A percentile compares a stretch with the other conserved stretches of the same genome.
These are phyloP conservation scores for Sicus ferrugineus DNA, from an alignment of 2,888 invertebrate genomes.

Conservation along the genomic window DNA sequence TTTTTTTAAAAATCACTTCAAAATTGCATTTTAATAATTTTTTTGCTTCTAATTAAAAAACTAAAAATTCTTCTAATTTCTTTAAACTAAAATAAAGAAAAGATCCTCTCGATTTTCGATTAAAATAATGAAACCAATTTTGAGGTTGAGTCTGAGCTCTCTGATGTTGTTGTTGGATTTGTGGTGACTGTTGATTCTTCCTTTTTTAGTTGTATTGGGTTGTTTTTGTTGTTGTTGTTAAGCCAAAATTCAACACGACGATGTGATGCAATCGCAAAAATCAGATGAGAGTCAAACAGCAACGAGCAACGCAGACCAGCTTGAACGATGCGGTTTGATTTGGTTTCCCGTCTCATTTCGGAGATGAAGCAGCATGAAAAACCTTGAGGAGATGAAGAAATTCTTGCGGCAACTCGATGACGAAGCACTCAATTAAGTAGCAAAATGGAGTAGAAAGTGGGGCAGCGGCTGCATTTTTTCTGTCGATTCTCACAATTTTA, in stretches of 20 bases:
- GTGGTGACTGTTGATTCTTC: too few relatives aligned
- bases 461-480: too few relatives aligned
- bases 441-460: neutral
- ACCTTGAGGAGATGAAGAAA: neutral
- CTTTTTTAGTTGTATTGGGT: neutral
- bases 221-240: neutral
- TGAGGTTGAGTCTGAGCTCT: too few relatives aligned
- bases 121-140: too few relatives aligned
- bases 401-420: neutral
- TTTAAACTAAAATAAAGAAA: too few relatives aligned
- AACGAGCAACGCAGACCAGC: neutral
- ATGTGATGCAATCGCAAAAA: neutral
- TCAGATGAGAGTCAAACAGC: neutral
- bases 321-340: slow-evolving; percentile 25
- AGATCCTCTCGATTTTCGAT: too few relatives aligned
- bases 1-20: too few relatives aligned
- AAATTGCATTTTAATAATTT: too few relatives aligned
- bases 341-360: neutral
- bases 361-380: neutral
- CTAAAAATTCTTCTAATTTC: too few relatives aligned
- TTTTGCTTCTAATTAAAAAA: too few relatives aligned
- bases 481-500: too few relatives aligned
- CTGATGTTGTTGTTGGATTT: too few relatives aligned
- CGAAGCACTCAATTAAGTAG: neutral
- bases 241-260: neutral